Evolutionary conservation across 2,113 vertebrate species (phyloP).

Genomic region (Calonectris borealis): DNA sequence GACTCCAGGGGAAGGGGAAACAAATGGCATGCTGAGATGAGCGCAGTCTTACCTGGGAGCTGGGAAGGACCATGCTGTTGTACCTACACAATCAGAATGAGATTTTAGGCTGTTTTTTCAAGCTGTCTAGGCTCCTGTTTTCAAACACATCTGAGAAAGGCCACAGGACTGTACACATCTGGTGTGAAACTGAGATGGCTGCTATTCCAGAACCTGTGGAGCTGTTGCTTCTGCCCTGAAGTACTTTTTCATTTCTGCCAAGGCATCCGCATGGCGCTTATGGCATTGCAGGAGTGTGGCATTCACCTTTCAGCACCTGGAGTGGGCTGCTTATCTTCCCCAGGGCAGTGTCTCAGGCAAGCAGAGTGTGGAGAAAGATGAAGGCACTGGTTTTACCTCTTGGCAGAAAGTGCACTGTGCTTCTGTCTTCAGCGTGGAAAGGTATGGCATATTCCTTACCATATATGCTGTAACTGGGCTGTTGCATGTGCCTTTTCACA

Average conservation of each 20-base stretch:
- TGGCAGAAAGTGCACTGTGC: not conserved
- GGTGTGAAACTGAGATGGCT: not conserved
- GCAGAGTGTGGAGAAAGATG: not conserved
- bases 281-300: not conserved
- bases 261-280: no score
- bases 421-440: not conserved
- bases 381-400: not conserved
- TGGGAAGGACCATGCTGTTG: not conserved
- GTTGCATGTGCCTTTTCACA: not conserved
- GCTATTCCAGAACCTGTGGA: not conserved
- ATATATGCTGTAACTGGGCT: not conserved
- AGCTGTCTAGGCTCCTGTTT: not conserved
- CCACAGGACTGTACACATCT: rapidly evolving
- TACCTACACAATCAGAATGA: not conserved
- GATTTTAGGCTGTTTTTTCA: not conserved
- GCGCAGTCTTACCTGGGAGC: not conserved
- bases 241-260: not conserved
- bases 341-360: not conserved
- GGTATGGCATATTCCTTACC: not conserved
- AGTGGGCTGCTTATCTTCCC: not conserved
- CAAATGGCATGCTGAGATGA: not conserved
- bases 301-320: not conserved
- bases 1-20: not conserved
- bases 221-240: not conserved
- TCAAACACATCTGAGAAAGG: not conserved